Percentiles rank a stretch among this genome's conserved stretches.
These are phyloP conservation scores for Dendronephthya gigantea DNA, from an alignment of 64 coral and sea anemone species.

Conservation along the genomic window DNA sequence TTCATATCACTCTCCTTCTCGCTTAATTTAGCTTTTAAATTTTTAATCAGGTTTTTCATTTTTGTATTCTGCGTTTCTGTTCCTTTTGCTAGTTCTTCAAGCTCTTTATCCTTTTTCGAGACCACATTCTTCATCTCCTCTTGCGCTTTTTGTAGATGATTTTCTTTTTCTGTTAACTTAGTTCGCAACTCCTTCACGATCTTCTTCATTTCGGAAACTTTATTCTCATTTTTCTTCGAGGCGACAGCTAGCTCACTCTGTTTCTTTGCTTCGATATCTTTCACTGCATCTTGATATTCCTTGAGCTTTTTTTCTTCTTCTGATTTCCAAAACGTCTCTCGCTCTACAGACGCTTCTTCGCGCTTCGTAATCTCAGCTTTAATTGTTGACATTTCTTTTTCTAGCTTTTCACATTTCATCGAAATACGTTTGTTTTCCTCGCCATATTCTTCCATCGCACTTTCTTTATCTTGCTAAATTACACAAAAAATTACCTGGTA, in stretches of 20 bases:
- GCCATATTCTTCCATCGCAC: background rate
- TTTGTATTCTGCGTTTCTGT: background rate
- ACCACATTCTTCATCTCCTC: background rate
- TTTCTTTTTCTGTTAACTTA: constrained; percentile 78
- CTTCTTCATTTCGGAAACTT: constrained; percentile 86
- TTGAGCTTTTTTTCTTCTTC: constrained; percentile 6
- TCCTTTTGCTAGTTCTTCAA: constrained; percentile 39
- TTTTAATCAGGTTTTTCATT: background rate
- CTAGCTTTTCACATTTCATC: background rate
- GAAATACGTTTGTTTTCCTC: background rate
- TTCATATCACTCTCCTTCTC: background rate
- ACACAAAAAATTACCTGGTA: background rate
- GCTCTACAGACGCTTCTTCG: background rate
- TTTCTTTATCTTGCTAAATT: background rate
- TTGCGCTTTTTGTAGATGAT: constrained; percentile 43
- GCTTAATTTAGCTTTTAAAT: background rate
- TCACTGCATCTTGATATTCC: background rate
- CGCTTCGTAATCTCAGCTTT: background rate
- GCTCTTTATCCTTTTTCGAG: constrained; percentile 13
- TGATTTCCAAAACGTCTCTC: constrained; percentile 33
- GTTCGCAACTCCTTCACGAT: constrained; percentile 76
- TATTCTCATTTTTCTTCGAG: constrained; percentile 72
- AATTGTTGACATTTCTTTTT: background rate
- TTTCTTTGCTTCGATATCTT: constrained; percentile 63
- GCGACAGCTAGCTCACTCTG: constrained; percentile 73